Conservation (phyloP, 2,113 vertebrate genomes). For the Lophotis ruficrista region DNA sequence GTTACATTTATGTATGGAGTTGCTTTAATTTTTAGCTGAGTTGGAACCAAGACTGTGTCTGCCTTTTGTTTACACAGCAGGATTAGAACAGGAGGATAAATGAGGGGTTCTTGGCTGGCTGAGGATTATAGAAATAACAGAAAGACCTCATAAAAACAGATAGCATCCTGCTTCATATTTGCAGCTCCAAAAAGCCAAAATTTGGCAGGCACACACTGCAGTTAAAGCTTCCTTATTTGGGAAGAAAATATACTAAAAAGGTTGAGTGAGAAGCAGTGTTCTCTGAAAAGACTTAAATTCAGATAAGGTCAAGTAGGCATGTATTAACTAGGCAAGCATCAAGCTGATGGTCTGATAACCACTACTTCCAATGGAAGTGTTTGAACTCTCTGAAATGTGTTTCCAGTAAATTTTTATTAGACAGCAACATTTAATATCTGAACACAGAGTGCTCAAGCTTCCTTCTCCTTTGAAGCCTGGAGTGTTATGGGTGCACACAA, state of each 20-base stretch:
- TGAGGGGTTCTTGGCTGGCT: slow-evolving; percentile 40
- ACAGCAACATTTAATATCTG: neutral
- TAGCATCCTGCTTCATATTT: slow-evolving; percentile 49
- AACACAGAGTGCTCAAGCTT: neutral
- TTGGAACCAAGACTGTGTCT: neutral
- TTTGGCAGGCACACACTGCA: slow-evolving; percentile 40
- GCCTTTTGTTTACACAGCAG: slow-evolving; percentile 49
- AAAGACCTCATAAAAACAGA: slow-evolving; percentile 66
- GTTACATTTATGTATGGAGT: neutral
- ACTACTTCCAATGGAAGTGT: neutral
- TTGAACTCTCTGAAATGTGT: neutral
- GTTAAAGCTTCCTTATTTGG: slow-evolving; percentile 72
- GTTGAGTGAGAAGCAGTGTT: neutral
- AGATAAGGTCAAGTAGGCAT: slow-evolving; percentile 16
- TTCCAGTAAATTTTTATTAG: neutral
- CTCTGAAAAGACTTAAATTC: neutral
- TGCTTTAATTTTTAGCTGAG: neutral
- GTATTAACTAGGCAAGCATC: neutral
- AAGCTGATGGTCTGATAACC: neutral
- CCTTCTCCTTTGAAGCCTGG: neutral
- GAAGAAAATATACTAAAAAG: slow-evolving; percentile 45
- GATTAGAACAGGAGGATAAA: slow-evolving; percentile 47
- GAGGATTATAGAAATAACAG: slow-evolving; percentile 66
- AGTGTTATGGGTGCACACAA: neutral
- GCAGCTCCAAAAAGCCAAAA: slow-evolving; percentile 44